phyloP scores from a whole-genome alignment of 2,888 invertebrate genomes.

The Drosophila eohydei region DNA sequence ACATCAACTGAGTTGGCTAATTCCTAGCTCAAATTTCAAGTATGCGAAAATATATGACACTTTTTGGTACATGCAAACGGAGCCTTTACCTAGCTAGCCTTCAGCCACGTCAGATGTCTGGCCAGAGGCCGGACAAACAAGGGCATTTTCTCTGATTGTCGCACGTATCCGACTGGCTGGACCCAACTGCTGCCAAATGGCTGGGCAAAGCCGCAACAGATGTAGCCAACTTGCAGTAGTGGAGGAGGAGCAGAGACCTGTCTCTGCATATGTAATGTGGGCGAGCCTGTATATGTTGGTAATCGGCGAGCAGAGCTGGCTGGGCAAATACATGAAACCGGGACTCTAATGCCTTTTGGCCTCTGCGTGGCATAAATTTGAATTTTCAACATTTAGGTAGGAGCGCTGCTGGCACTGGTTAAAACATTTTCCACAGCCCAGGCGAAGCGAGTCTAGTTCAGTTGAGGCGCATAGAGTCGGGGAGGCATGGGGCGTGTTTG shows the following conservation, averaged over 20 bases:
- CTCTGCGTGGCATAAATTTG: constrained; percentile 67
- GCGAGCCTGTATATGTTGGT: constrained; percentile 16
- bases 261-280: constrained; percentile 59
- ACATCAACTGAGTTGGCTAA: constrained; percentile 4
- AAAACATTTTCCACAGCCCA: constrained; percentile 45
- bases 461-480: not conserved
- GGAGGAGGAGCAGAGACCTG: not conserved
- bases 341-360: constrained; percentile 50
- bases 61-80: not conserved
- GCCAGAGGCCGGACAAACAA: constrained; percentile 35
- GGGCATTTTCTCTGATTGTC: constrained; percentile 52
- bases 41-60: constrained; percentile 2
- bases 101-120: not conserved
- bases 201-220: constrained; percentile 55
- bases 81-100: not conserved
- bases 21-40: constrained; percentile 5
- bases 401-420: constrained; percentile 27
- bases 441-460: not conserved
- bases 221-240: constrained; percentile 50
- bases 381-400: constrained; percentile 62
- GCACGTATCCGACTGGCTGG: constrained; percentile 55
- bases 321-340: constrained; percentile 56
- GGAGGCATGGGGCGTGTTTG: not conserved
- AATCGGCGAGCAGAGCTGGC: constrained; percentile 45
- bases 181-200: constrained; percentile 42